Evolutionary conservation across 2,888 invertebrate genomes (phyloP).

Genomic region (Trilocha varians): DNA sequence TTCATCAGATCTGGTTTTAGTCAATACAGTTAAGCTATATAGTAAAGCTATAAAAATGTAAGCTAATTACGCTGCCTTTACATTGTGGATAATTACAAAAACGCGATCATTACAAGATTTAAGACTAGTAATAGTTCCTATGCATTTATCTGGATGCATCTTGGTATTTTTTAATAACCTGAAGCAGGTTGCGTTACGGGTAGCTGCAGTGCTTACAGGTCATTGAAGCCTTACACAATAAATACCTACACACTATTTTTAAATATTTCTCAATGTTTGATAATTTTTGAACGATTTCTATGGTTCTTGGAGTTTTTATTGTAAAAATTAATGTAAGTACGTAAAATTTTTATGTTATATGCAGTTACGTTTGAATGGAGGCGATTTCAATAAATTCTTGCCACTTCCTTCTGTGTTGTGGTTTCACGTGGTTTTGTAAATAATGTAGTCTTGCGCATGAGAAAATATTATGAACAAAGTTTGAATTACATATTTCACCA

Average conservation of each 20-base stretch:
- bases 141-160: too few species aligned
- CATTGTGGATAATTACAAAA: too few species aligned
- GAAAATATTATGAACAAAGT: slow-evolving; percentile 15
- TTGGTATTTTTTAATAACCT: slow-evolving; percentile 33
- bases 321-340: neutral
- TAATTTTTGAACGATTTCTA: slow-evolving; percentile 1
- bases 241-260: too few species aligned
- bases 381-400: slow-evolving; percentile 40
- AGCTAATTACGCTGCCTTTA: too few species aligned
- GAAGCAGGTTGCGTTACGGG: slow-evolving; percentile 39
- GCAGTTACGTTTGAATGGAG: slow-evolving; percentile 16
- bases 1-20: neutral
- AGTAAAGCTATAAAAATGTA: too few species aligned
- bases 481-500: neutral
- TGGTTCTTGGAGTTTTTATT: neutral
- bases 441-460: slow-evolving; percentile 25
- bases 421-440: slow-evolving; percentile 34
- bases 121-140: too few species aligned
- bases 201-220: slow-evolving; percentile 42
- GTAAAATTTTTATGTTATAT: slow-evolving; percentile 6
- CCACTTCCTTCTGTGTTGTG: slow-evolving; percentile 38
- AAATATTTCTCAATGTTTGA: too few species aligned
- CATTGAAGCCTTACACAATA: slow-evolving; percentile 50
- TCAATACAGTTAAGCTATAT: neutral
- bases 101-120: too few species aligned